Conservation (phyloP, 2,113 vertebrate genomes). For the Pimephales promelas region DNA sequence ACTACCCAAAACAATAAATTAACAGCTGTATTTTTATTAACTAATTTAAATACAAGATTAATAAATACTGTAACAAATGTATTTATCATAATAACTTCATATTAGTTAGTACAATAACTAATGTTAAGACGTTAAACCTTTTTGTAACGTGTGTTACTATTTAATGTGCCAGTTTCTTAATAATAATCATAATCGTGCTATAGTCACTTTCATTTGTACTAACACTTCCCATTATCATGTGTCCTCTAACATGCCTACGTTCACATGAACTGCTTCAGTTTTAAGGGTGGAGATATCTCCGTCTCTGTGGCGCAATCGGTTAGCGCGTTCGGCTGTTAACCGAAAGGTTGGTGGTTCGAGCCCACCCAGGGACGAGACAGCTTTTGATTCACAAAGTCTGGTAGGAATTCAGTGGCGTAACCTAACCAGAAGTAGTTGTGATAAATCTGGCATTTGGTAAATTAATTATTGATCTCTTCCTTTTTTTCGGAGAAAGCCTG, state of each 20-base stretch:
- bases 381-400: not conserved
- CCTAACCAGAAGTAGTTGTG: not conserved
- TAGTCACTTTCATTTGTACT: too few relatives aligned
- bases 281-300: rapidly evolving
- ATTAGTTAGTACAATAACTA: too few relatives aligned
- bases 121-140: too few relatives aligned
- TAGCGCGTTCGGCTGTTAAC: slow-evolving; percentile 67
- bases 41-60: too few relatives aligned
- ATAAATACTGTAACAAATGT: too few relatives aligned
- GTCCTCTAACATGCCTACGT: too few relatives aligned
- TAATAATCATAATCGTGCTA: not conserved
- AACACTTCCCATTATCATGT: too few relatives aligned
- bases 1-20: too few relatives aligned
- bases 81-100: too few relatives aligned
- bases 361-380: slow-evolving; percentile 60
- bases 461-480: not conserved
- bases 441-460: not conserved
- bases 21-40: too few relatives aligned
- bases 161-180: not conserved
- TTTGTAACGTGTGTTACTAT: too few relatives aligned
- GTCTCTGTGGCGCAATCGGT: slow-evolving; percentile 65
- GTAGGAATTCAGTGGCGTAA: not conserved
- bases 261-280: not conserved
- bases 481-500: too few relatives aligned
- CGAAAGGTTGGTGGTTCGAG: slow-evolving; percentile 67